Percentiles rank a stretch among this genome's conserved stretches.
Evolutionary conservation across 2,113 vertebrate species (phyloP).

Genomic region (Limanda limanda): DNA sequence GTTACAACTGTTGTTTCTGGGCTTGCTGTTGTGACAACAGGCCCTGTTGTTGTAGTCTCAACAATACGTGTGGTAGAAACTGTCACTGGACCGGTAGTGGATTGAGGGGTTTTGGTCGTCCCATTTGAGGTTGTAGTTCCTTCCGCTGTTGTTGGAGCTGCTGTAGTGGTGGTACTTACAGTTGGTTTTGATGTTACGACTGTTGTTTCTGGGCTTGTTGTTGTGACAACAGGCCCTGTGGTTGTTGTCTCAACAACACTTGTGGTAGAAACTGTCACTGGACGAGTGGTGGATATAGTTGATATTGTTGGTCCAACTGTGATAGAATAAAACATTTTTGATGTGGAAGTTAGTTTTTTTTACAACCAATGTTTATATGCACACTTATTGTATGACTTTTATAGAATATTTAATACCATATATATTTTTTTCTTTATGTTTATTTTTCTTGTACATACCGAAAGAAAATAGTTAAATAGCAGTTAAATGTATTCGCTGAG

Average conservation of each 20-base stretch:
- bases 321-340: neutral
- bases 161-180: neutral
- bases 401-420: neutral
- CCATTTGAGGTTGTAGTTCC: neutral
- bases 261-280: neutral
- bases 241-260: neutral
- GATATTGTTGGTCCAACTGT: neutral
- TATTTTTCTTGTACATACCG: neutral
- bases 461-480: neutral
- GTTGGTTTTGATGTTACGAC: conserved; percentile 2
- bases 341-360: neutral
- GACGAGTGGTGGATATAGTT: neutral
- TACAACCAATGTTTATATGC: neutral
- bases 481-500: neutral
- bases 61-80: neutral
- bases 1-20: neutral
- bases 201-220: neutral
- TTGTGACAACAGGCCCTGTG: neutral
- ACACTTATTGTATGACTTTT: too few species aligned
- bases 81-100: neutral
- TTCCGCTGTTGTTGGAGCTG: neutral
- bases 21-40: neutral
- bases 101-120: neutral
- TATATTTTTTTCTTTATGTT: neutral
- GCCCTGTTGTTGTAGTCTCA: neutral